These are phyloP conservation scores for Zaprionus taronus DNA, from an alignment of 1,140 invertebrate species.

Conservation along the genomic window DNA sequence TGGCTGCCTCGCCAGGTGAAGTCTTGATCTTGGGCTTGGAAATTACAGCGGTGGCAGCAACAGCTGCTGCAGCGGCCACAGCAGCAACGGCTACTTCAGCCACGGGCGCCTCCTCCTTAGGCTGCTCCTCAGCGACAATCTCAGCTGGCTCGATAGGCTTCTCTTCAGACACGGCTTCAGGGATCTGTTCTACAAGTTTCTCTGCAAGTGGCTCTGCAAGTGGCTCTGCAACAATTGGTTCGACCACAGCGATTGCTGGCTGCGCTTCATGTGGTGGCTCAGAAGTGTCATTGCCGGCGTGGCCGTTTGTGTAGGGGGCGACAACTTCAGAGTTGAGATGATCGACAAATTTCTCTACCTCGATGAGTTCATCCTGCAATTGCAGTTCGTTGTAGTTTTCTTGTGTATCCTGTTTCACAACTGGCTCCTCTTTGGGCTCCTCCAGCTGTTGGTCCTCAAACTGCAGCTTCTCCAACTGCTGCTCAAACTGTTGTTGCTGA, in stretches of 20 bases:
- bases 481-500: neutral
- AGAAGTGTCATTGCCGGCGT: conserved; percentile 23
- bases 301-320: conserved; percentile 37
- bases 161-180: conserved; percentile 18
- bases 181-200: conserved; percentile 1
- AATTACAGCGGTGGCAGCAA: conserved; percentile 29
- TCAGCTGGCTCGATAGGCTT: conserved; percentile 23
- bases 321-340: conserved; percentile 5
- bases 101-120: conserved; percentile 11
- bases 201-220: conserved; percentile 22
- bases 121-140: neutral
- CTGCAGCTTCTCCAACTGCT: neutral
- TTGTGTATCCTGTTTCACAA: conserved; percentile 37
- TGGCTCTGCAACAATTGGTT: conserved; percentile 22
- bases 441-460: conserved; percentile 4
- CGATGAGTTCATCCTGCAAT: conserved; percentile 48
- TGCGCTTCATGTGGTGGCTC: conserved; percentile 32
- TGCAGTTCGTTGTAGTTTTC: conserved; percentile 46
- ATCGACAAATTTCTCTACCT: conserved; percentile 28
- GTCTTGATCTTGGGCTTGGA: conserved; percentile 37
- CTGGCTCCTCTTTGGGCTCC: conserved; percentile 8
- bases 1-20: conserved; percentile 37
- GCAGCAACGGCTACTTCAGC: conserved; percentile 31
- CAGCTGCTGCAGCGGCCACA: conserved; percentile 33
- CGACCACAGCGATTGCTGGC: conserved; percentile 8